phyloP scores from a whole-genome alignment of 2,888 invertebrate genomes.

The Macrosiphum euphorbiae region DNA sequence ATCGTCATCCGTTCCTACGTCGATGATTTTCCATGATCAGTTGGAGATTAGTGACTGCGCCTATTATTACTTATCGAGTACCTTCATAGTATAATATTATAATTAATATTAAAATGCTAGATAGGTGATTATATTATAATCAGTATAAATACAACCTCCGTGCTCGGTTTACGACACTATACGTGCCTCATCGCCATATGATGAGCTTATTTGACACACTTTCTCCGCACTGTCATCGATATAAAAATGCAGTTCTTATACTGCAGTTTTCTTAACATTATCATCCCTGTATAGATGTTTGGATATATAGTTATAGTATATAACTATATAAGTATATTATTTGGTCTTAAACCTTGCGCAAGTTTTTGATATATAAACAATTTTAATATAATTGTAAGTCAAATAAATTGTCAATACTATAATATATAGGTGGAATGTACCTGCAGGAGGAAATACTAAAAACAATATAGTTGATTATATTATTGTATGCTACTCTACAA shows the following conservation, averaged over 20 bases:
- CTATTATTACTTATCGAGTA: background rate
- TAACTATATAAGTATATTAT: too few species aligned
- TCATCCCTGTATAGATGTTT: background rate
- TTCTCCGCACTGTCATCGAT: background rate
- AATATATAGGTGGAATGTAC: too few species aligned
- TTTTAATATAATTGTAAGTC: background rate
- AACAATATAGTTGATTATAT: too few species aligned
- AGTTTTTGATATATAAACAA: background rate
- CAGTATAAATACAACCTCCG: background rate
- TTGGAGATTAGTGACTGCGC: background rate
- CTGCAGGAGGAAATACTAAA: too few species aligned
- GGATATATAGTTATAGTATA: background rate
- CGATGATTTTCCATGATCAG: background rate
- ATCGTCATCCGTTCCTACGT: background rate
- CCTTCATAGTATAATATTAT: too few species aligned
- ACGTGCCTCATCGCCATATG: background rate
- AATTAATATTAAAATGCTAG: background rate
- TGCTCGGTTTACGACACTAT: background rate
- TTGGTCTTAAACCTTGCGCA: background rate
- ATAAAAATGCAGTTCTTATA: background rate
- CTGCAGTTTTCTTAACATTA: background rate
- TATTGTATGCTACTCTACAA: background rate
- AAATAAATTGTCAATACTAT: background rate
- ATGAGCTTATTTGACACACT: conserved; percentile 51
- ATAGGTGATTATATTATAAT: background rate